Conservation (phyloP, 2,113 vertebrate species). For the Anas platyrhynchos region DNA sequence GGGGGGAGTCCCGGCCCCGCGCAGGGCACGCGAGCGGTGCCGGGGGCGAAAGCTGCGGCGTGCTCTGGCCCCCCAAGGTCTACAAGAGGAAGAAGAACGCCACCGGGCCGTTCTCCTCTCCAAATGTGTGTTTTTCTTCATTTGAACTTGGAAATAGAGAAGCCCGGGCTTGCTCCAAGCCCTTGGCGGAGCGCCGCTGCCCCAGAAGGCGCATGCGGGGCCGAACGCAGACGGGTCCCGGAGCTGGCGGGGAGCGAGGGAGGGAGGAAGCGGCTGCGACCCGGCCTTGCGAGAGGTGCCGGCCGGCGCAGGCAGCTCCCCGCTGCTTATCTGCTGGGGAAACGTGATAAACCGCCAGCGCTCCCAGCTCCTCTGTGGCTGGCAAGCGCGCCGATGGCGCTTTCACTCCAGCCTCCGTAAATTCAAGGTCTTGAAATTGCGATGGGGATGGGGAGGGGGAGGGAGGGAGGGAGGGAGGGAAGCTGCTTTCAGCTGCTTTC, state of each 20-base stretch:
- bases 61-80: background rate
- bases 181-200: background rate
- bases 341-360: background rate
- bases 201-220: background rate
- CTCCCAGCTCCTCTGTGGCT: background rate
- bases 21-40: background rate
- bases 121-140: background rate
- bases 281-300: background rate
- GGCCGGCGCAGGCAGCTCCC: background rate
- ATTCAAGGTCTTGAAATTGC: background rate
- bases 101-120: background rate
- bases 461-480: background rate
- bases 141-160: background rate
- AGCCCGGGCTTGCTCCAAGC: fast-evolving
- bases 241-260: background rate
- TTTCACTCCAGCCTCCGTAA: background rate
- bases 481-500: background rate
- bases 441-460: background rate
- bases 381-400: background rate
- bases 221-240: fast-evolving
- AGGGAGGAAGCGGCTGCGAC: background rate
- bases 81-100: background rate
- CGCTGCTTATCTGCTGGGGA: background rate
- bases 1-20: background rate
- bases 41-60: fast-evolving